phyloP scores from a whole-genome alignment of 2,797 vertebrate genomes.

The Ispidina lecontei region DNA sequence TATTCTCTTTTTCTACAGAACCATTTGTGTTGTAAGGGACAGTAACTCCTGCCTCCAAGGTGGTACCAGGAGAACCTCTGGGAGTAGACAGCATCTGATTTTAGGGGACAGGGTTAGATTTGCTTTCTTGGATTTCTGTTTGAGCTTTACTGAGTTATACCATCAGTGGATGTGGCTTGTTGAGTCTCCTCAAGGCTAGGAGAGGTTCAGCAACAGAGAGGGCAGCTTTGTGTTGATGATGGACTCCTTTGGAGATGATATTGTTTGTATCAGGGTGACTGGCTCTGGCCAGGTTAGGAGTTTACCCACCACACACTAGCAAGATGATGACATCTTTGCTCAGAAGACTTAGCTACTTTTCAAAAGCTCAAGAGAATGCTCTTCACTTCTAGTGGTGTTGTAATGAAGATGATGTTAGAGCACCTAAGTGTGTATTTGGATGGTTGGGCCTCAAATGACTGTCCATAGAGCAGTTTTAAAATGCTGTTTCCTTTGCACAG shows the following conservation, averaged over 20 bases:
- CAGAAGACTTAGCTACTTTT: not conserved
- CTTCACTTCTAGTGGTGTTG: no score
- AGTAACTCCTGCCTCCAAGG: not conserved
- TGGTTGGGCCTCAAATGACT: no score
- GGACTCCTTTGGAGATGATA: not conserved
- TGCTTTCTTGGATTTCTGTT: not conserved
- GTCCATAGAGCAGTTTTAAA: not conserved
- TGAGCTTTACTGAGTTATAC: not conserved
- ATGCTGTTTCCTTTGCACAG: not conserved
- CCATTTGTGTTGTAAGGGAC: accelerated
- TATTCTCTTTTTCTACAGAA: not conserved
- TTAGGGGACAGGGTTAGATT: not conserved
- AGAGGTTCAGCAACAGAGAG: not conserved
- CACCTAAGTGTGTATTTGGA: no score
- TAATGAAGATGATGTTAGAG: no score
- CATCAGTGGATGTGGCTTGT: not conserved
- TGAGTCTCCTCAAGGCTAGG: not conserved
- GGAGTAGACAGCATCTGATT: not conserved
- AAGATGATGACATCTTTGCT: not conserved
- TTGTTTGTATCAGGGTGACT: not conserved
- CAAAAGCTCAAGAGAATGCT: not conserved
- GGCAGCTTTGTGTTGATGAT: not conserved
- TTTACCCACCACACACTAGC: not conserved
- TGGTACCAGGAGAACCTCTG: not conserved
- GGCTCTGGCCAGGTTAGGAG: not conserved